phyloP scores from a whole-genome alignment of 2,888 invertebrate genomes.

The Polydrusus pterygomalis region DNA sequence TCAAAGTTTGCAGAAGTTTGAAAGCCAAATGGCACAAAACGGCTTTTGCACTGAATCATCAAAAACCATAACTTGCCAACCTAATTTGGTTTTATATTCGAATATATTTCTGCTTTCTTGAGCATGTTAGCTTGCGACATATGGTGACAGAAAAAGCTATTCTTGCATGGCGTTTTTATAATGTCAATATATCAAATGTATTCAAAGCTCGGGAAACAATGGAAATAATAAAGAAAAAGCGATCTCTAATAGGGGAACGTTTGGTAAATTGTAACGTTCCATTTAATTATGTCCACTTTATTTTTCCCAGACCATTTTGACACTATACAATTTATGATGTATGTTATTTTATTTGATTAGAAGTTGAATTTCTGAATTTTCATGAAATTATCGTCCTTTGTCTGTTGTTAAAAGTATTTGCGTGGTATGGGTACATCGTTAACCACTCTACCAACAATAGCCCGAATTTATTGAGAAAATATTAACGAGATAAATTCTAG shows the following conservation, averaged over 20 bases:
- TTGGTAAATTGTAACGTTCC: too few species aligned
- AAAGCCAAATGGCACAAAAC: slow-evolving; percentile 43
- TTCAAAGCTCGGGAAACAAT: slow-evolving; percentile 38
- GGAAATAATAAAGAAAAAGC: slow-evolving; percentile 19
- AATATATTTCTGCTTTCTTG: slow-evolving; percentile 49
- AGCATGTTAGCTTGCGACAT: slow-evolving; percentile 45
- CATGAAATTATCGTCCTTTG: too few species aligned
- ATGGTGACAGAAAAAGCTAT: slow-evolving; percentile 50
- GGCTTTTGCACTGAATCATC: slow-evolving; percentile 52
- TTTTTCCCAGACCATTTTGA: too few species aligned
- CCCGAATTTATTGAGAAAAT: slow-evolving; percentile 1
- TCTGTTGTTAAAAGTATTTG: too few species aligned
- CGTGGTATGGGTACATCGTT: too few species aligned
- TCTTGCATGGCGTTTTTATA: slow-evolving; percentile 49
- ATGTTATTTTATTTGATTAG: too few species aligned
- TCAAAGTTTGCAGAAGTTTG: slow-evolving; percentile 47
- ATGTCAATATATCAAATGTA: slow-evolving; percentile 38
- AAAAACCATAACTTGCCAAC: slow-evolving; percentile 54
- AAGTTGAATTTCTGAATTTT: too few species aligned
- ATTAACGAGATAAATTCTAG: neutral
- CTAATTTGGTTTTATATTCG: slow-evolving; percentile 54
- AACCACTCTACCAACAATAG: neutral
- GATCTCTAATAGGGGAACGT: slow-evolving; percentile 15
- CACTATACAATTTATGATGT: too few species aligned
- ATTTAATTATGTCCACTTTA: too few species aligned